phyloP scores from a whole-genome alignment of 2,888 invertebrate genomes.

The Helicoverpa assulta region DNA sequence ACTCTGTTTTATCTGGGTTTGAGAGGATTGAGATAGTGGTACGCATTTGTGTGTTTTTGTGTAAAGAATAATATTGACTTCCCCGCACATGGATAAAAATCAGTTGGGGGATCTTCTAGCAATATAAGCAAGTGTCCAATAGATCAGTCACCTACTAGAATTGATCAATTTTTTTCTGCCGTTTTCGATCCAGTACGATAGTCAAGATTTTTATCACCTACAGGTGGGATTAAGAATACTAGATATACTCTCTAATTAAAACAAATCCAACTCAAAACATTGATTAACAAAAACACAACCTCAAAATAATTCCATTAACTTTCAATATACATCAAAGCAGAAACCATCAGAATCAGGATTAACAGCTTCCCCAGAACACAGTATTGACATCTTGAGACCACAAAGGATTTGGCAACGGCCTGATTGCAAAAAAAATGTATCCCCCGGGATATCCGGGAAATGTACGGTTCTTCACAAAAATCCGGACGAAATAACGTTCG shows the following conservation, averaged over 20 bases:
- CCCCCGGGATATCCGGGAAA: conserved; percentile 27
- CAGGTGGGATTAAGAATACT: no score
- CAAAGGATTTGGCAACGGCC: conserved; percentile 22
- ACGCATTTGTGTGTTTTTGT: conserved; percentile 12
- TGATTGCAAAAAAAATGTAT: conserved; percentile 38
- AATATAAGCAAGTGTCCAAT: no score
- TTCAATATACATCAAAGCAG: conserved; percentile 15
- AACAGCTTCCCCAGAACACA: conserved; percentile 32
- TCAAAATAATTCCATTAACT: conserved; percentile 22
- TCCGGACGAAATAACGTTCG: conserved; percentile 26
- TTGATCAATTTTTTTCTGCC: no score
- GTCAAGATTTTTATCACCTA: no score
- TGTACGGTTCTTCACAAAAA: conserved; percentile 26
- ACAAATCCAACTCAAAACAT: neutral
- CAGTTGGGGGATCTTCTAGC: no score
- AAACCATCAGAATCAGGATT: conserved; percentile 34
- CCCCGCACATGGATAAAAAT: no score
- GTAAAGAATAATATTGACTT: neutral
- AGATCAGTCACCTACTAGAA: no score
- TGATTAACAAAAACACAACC: neutral
- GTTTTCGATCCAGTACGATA: no score
- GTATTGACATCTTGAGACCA: conserved; percentile 44
- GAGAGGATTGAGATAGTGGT: conserved; percentile 2
- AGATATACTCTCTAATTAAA: no score
- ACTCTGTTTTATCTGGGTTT: conserved; percentile 18